Base-by-base conservation (phyloP, 2,888 invertebrate genomes). In the Torymus tubicola region DNA sequence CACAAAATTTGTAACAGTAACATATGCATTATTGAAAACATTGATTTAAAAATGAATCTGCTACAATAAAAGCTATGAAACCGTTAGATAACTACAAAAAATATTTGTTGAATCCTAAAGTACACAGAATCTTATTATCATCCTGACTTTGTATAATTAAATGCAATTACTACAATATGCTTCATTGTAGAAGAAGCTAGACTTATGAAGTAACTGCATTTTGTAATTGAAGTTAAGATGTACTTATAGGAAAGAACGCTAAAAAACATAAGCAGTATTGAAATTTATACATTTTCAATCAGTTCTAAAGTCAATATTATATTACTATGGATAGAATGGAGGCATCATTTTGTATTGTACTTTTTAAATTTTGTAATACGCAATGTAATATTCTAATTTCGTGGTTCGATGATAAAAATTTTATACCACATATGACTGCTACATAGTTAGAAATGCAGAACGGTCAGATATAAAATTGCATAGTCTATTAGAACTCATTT, bases 11-110 rank as follows among this genome's bases (percentile, higher is more conserved):
- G 80, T 8, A 82, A 52, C 12, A 80, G 24, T 70, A 77, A 31
- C 50, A 65, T 60, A 76, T 80, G 64, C 82, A 82, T 82, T 21
- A 65, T 82, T 80, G 73, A 21, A 76, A 21, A 50, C 50, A 81
- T 81, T 75, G 13, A 71, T 75, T 64, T 50, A 14, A 14, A 13
- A 68, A 12, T 55, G 18, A 42, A 65, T 53, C 58, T 75, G 61
- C 67, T 75, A n/a, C 21, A 67, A 70, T 75, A 64, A 50, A 60
- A 75, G 75, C 80, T 74, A 74, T 71, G 18, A 60, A 77, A 64
- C 55, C 18, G 8, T 11, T 52, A 58, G 68, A 42, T 31, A 74
- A 14, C 21, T 21, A 11, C 55, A 67, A 1, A 67, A 3, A 53
- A 53, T 2, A 18, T 65, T n/a, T 65, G 24, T 24, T 24, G 24